A percentile compares a stretch with the other conserved stretches of the same genome.
Evolutionary conservation across 2,113 vertebrate species (phyloP).

Genomic region (Shinisaurus crocodilurus): DNA sequence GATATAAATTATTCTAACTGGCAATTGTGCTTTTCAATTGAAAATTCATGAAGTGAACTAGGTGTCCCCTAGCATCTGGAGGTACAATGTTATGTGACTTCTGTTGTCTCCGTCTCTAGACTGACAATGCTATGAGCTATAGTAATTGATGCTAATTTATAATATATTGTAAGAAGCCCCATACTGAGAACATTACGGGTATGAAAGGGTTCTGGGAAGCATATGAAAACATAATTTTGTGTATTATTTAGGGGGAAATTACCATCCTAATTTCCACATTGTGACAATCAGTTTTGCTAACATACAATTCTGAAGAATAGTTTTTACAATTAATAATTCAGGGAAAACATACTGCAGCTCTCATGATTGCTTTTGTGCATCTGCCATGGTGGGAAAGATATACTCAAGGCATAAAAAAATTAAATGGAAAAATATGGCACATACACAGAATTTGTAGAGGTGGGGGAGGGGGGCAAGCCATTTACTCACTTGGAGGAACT

Average conservation of each 20-base stretch:
- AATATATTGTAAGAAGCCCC: conserved; percentile 40
- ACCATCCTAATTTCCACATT: conserved; percentile 37
- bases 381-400: conserved; percentile 26
- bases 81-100: conserved; percentile 56
- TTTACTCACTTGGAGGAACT: conserved; percentile 8
- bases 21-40: conserved; percentile 56
- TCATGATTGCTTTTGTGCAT: conserved; percentile 48
- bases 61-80: conserved; percentile 52
- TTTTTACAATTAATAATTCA: conserved; percentile 51
- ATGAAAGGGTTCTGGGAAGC: conserved; percentile 56
- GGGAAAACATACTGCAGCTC: conserved; percentile 38
- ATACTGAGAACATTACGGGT: conserved; percentile 49
- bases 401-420: conserved; percentile 6
- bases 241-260: conserved; percentile 49
- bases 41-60: conserved; percentile 50
- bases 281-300: conserved; percentile 58
- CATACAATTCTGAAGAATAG: conserved; percentile 37
- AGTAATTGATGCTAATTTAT: conserved; percentile 65
- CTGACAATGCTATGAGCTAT: conserved; percentile 63
- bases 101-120: conserved; percentile 57
- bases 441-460: not conserved
- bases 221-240: conserved; percentile 55
- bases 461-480: not conserved
- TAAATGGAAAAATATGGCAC: conserved; percentile 30
- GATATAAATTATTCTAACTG: conserved; percentile 61